Percentiles rank a stretch among this genome's conserved stretches.
These are phyloP conservation scores for Suillia variegata DNA, from an alignment of 2,888 invertebrate genomes.

Conservation along the genomic window DNA sequence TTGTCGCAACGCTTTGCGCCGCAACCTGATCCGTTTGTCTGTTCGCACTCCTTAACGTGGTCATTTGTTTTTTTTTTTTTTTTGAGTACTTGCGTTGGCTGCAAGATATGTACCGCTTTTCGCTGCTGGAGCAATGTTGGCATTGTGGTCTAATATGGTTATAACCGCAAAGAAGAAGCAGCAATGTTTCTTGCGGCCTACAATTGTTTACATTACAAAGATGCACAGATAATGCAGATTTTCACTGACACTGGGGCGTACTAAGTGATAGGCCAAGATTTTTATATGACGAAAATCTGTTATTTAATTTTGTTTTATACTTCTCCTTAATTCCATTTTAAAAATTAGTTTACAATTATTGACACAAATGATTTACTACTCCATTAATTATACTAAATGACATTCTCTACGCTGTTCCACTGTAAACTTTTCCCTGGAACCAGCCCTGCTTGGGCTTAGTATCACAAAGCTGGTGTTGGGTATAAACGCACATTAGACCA, in stretches of 20 bases:
- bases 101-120: too few species aligned
- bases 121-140: constrained; percentile 25
- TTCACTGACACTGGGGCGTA: background rate
- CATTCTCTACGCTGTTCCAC: too few species aligned
- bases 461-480: too few species aligned
- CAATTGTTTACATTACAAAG: background rate
- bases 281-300: too few species aligned
- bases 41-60: constrained; percentile 53
- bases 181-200: constrained; percentile 9
- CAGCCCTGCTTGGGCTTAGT: too few species aligned
- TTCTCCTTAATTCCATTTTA: too few species aligned
- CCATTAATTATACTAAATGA: too few species aligned
- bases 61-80: constrained; percentile 44
- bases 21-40: constrained; percentile 22
- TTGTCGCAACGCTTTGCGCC: background rate
- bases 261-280: background rate
- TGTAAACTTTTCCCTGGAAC: too few species aligned
- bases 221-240: background rate
- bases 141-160: constrained; percentile 8
- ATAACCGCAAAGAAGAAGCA: constrained; percentile 28
- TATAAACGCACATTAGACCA: too few species aligned
- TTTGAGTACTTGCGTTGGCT: constrained; percentile 28
- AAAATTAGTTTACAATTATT: too few species aligned
- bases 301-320: too few species aligned
- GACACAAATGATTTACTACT: background rate